Conservation (phyloP, 2,113 vertebrate genomes). For the Isichthys henryi region DNA sequence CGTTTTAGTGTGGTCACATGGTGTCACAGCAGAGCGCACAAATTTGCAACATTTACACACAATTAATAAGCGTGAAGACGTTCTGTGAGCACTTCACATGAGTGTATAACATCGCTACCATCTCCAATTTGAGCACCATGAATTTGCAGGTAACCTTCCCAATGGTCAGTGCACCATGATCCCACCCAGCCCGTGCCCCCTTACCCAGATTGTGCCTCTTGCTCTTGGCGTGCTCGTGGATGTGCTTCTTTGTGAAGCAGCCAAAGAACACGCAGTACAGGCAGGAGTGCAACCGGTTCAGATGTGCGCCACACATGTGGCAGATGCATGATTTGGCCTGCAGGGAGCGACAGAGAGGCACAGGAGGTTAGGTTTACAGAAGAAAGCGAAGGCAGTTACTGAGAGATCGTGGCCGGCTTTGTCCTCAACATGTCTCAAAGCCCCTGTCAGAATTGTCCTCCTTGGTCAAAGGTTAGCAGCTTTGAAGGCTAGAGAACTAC, state of each 20-base stretch:
- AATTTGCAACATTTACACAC: not conserved
- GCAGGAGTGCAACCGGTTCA: constrained; percentile 96
- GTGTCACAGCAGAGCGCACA: not conserved
- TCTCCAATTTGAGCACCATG: not conserved
- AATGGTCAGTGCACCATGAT: not conserved
- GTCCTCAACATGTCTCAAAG: not conserved
- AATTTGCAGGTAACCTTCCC: not conserved
- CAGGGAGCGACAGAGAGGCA: constrained; percentile 24
- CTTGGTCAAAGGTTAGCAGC: not conserved
- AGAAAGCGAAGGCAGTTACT: not conserved
- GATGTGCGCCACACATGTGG: constrained; percentile 65
- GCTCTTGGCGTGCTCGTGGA: constrained; percentile 95
- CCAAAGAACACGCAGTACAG: constrained; percentile 98
- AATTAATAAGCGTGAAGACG: no score
- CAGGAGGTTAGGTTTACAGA: not conserved
- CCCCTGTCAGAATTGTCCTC: not conserved
- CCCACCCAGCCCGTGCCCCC: constrained; percentile 26
- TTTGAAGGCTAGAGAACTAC: not conserved
- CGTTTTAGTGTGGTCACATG: not conserved
- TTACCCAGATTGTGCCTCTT: constrained; percentile 98
- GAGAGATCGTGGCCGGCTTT: not conserved
- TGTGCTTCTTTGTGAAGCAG: constrained; percentile 98
- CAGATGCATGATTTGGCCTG: constrained; percentile 66
- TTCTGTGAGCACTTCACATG: not conserved
- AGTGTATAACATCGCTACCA: not conserved